Evolutionary conservation across 2,797 vertebrate species (phyloP).

Genomic region (Etheostoma perlongum): DNA sequence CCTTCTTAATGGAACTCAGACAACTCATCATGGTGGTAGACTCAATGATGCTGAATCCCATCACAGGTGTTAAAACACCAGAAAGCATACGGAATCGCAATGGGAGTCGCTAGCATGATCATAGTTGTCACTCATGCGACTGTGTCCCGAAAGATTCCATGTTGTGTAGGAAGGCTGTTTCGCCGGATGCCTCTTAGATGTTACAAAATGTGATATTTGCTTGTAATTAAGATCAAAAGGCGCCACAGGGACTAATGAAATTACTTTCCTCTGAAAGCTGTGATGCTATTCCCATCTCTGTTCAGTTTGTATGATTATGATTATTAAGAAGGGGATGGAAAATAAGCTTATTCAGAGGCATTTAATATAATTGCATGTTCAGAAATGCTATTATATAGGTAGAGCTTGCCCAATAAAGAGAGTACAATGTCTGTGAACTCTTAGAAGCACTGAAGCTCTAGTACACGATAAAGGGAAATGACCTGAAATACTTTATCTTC

Average conservation of each 20-base stretch:
- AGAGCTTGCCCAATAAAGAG: constrained; percentile 54
- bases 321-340: constrained; percentile 44
- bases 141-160: constrained; percentile 62
- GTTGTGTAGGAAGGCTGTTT: constrained; percentile 66
- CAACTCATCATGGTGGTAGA: constrained; percentile 35
- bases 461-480: background rate
- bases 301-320: constrained; percentile 58
- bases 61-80: constrained; percentile 72
- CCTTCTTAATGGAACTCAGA: constrained; percentile 11
- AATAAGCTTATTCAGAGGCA: constrained; percentile 55
- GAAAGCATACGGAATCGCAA: constrained; percentile 72
- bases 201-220: constrained; percentile 57
- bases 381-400: too few species aligned
- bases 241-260: constrained; percentile 54
- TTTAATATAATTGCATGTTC: constrained; percentile 53
- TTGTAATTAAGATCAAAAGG: constrained; percentile 61
- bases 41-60: constrained; percentile 38
- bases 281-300: constrained; percentile 45
- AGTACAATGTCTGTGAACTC: constrained; percentile 43
- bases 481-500: background rate
- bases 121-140: constrained; percentile 79
- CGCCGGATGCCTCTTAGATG: constrained; percentile 52
- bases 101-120: constrained; percentile 70
- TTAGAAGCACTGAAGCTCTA: constrained; percentile 23
- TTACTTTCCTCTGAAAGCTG: constrained; percentile 55